phyloP scores from a whole-genome alignment of 2,113 vertebrate species.

The Phrynosoma platyrhinos region DNA sequence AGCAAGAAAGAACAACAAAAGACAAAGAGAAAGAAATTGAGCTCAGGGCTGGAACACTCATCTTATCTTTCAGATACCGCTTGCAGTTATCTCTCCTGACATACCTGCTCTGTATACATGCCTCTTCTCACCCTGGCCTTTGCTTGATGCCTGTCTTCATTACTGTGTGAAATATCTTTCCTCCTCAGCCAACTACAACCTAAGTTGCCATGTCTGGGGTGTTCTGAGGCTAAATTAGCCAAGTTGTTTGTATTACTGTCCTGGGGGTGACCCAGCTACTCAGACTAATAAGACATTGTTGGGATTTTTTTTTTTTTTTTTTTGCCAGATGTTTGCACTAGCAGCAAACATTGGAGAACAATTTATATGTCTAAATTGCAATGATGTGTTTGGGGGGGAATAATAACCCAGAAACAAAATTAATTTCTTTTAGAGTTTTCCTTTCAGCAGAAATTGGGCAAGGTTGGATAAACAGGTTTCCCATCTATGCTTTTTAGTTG shows the following conservation, averaged over 20 bases:
- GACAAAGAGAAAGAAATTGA: slow-evolving; percentile 56
- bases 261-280: slow-evolving; percentile 20
- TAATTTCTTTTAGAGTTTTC: slow-evolving; percentile 60
- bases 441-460: slow-evolving; percentile 45
- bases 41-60: slow-evolving; percentile 58
- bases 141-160: slow-evolving; percentile 69
- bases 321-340: slow-evolving; percentile 50
- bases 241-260: slow-evolving; percentile 52
- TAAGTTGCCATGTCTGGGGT: slow-evolving; percentile 33
- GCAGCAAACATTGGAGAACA: slow-evolving; percentile 58
- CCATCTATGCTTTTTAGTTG: slow-evolving; percentile 4
- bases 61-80: slow-evolving; percentile 68
- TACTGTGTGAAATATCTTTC: slow-evolving; percentile 51
- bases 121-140: slow-evolving; percentile 64
- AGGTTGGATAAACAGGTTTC: slow-evolving; percentile 53
- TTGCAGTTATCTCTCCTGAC: slow-evolving; percentile 64
- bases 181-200: slow-evolving; percentile 35
- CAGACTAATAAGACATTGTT: slow-evolving; percentile 54
- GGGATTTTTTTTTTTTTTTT: slow-evolving; percentile 20
- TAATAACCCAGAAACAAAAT: slow-evolving; percentile 63
- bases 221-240: slow-evolving; percentile 54
- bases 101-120: slow-evolving; percentile 60
- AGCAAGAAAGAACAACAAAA: slow-evolving; percentile 64
- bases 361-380: slow-evolving; percentile 61
- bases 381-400: slow-evolving; percentile 42